Evolutionary conservation across 2,797 vertebrate species (phyloP).

Genomic region (Hoplostethus atlanticus): DNA sequence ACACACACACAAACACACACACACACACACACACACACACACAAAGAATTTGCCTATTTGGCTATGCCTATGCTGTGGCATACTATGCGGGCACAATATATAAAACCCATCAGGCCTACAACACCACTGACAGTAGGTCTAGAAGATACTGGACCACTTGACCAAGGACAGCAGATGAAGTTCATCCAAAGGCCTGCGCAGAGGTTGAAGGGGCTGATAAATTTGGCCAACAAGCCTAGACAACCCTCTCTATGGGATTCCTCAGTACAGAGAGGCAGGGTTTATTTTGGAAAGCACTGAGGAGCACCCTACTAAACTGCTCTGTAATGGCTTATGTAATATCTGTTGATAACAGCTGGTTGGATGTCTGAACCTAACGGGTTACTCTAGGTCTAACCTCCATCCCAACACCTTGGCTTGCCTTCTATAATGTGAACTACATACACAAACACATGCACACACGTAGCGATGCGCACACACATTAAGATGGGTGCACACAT

Average conservation of each 20-base stretch:
- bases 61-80: conserved; percentile 56
- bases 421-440: conserved; percentile 3
- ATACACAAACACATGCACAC: not conserved
- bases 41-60: conserved; percentile 53
- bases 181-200: conserved; percentile 27
- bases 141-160: conserved; percentile 28
- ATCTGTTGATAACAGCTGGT: conserved; percentile 27
- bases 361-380: not conserved
- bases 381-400: not conserved
- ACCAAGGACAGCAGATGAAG: conserved; percentile 2
- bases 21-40: conserved; percentile 31
- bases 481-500: conserved; percentile 15
- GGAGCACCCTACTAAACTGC: conserved; percentile 12
- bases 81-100: conserved; percentile 48
- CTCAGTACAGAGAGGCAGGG: conserved; percentile 10
- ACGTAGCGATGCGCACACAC: conserved; percentile 23
- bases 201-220: conserved; percentile 27
- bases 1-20: conserved; percentile 16
- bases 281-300: conserved; percentile 26
- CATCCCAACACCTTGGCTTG: conserved; percentile 5
- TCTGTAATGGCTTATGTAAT: conserved; percentile 24
- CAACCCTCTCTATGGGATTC: conserved; percentile 31
- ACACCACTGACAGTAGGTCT: conserved; percentile 1
- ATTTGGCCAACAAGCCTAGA: conserved; percentile 21
- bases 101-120: conserved; percentile 27